phyloP scores from a whole-genome alignment of 2,113 vertebrate genomes.

The Barbus barbus region DNA sequence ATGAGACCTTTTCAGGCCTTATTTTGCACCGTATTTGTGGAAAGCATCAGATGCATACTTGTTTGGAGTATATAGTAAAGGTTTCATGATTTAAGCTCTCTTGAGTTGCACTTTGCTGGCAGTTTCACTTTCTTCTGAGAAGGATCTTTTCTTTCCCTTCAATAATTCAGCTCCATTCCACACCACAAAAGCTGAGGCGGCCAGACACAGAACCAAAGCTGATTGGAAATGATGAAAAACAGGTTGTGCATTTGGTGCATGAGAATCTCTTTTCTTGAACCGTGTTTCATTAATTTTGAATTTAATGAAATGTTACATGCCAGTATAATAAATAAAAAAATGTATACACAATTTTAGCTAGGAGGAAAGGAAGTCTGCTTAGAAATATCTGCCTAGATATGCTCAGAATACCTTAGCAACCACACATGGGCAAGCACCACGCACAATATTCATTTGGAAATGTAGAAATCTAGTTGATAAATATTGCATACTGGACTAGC shows the following conservation, averaged over 20 bases:
- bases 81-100: not conserved
- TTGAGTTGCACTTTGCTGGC: not conserved
- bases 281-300: not conserved
- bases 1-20: not conserved
- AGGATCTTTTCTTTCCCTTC: not conserved
- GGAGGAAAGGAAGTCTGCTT: not conserved
- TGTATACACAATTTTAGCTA: not conserved
- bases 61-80: not conserved
- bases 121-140: slow-evolving; percentile 1
- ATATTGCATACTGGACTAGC: not conserved
- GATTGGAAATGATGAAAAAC: not conserved
- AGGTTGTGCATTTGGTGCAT: not conserved
- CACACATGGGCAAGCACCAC: not conserved
- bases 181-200: not conserved
- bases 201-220: not conserved
- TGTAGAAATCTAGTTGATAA: slow-evolving; percentile 12
- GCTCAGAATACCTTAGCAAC: not conserved
- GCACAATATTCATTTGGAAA: not conserved
- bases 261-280: not conserved
- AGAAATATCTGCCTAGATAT: not conserved
- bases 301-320: not conserved
- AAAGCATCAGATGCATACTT: not conserved
- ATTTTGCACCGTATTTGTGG: not conserved
- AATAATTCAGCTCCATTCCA: slow-evolving; percentile 12
- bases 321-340: not conserved